Evolutionary conservation across 2,113 vertebrate species (phyloP), one percentile per base, ranked within the genome.

Genomic region (Heliornis fulica): DNA sequence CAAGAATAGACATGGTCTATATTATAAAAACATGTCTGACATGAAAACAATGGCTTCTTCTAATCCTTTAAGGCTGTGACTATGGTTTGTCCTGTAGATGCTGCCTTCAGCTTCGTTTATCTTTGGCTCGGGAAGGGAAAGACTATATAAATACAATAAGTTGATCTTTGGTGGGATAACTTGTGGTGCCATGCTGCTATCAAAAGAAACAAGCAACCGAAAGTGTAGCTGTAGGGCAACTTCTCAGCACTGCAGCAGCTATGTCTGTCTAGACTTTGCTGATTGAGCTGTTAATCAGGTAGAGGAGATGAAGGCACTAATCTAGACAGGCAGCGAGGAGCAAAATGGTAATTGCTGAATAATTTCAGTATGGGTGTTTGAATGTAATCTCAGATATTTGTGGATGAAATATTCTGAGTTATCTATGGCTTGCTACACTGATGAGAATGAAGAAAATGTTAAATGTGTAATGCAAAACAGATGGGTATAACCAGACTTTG

Each of bases 11-110:
- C 70, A 36, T 90, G 90, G 79, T 85, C 60, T 66, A 34, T 71
- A 84, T 94, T 96, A 75, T 70, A 96, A 91, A 68, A 96, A 95
- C 95, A 96, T 41, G 21, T 82, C 59, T 84, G 51, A 88, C 60
- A 75, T 74, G 68, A 82, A 92, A 94, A 85, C 81, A 90, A 91
- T 96, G 94, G 79, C 59, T 90, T 64, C 38, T 87, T 75, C 32
- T 92, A 86, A 84, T 38, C 17, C 78, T 93, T 34, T 66, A 66
- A 88, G 83, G 89, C 80, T 89, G 75, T 22, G 68, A 25, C 87
- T 76, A 75, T 4, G 69, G 81, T 64, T 54, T 86, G 63, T 79
- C 60, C 80, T 48, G 26, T 61, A 66, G 63, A 57, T 38, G 43
- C 66, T 93, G 71, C 83, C 77, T 83, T 89, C 77, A 60, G 45